Evolutionary conservation across 2,797 vertebrate species (phyloP).

Genomic region (Acipenser transmontanus): DNA sequence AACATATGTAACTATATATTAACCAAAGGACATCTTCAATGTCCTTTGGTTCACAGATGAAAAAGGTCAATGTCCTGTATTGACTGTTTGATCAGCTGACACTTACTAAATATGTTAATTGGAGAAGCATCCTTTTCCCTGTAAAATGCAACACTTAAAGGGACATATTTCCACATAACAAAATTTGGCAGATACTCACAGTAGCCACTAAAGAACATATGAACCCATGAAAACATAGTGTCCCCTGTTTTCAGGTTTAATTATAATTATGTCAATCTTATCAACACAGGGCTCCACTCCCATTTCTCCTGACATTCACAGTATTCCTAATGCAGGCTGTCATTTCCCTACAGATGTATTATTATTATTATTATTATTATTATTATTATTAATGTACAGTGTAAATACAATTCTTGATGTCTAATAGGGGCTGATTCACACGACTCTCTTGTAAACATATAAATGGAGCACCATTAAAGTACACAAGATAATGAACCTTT

Average conservation of each 20-base stretch:
- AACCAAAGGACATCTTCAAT: not conserved
- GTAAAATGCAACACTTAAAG: not conserved
- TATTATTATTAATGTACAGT: no score
- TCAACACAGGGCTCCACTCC: slow-evolving; percentile 4
- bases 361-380: no score
- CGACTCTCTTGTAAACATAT: no score
- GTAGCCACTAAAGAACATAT: not conserved
- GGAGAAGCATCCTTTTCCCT: not conserved
- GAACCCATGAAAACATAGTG: slow-evolving; percentile 7
- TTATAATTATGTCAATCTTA: not conserved
- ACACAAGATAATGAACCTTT: no score
- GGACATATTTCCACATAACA: not conserved
- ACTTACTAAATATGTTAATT: not conserved
- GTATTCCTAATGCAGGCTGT: no score
- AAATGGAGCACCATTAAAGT: no score
- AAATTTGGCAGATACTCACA: slow-evolving; percentile 3
- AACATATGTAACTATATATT: no score
- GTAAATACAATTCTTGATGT: no score
- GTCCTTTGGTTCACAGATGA: not conserved
- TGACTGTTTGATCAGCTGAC: not conserved
- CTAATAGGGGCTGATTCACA: no score
- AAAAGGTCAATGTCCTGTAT: not conserved
- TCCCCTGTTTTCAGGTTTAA: slow-evolving; percentile 8
- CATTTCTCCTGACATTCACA: not conserved
- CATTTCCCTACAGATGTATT: no score